These are phyloP conservation scores for Ectobius pallidus DNA, from an alignment of 2,888 invertebrate genomes.

Conservation along the genomic window DNA sequence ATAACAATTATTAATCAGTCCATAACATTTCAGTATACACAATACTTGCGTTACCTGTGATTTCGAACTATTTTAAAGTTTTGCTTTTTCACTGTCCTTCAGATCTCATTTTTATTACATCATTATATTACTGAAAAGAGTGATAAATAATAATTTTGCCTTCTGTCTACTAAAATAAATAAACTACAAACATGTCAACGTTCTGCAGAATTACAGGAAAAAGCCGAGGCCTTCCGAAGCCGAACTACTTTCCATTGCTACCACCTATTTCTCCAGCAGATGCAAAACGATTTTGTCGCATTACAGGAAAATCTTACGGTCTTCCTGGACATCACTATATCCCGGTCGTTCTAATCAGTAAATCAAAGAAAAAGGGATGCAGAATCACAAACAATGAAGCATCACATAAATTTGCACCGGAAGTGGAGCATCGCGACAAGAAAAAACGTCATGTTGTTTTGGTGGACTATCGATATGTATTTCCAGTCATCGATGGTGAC, in stretches of 20 bases:
- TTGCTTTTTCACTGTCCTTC: no score
- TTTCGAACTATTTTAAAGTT: no score
- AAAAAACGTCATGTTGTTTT: conserved; percentile 70
- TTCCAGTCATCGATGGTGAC: conserved; percentile 72
- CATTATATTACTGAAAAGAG: no score
- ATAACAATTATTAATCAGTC: no score
- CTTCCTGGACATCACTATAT: conserved; percentile 79
- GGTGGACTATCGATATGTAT: conserved; percentile 75
- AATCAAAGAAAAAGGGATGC: conserved; percentile 54
- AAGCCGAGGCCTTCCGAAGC: conserved; percentile 78
- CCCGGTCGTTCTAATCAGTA: conserved; percentile 60
- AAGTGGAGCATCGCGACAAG: conserved; percentile 52
- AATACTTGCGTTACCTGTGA: no score
- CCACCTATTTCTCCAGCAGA: conserved; percentile 84
- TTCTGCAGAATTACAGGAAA: conserved; percentile 83
- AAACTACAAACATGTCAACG: conserved; percentile 59
- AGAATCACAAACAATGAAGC: conserved; percentile 68
- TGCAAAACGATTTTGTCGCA: conserved; percentile 77
- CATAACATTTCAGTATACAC: no score
- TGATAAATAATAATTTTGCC: no score
- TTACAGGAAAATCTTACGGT: conserved; percentile 78
- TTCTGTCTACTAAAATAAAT: no score
- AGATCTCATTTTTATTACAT: no score
- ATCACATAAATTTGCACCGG: conserved; percentile 62
- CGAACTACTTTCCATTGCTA: conserved; percentile 80